These are phyloP conservation scores for Anguilla obscura DNA, from an alignment of 2,797 vertebrate genomes.

Conservation along the genomic window DNA sequence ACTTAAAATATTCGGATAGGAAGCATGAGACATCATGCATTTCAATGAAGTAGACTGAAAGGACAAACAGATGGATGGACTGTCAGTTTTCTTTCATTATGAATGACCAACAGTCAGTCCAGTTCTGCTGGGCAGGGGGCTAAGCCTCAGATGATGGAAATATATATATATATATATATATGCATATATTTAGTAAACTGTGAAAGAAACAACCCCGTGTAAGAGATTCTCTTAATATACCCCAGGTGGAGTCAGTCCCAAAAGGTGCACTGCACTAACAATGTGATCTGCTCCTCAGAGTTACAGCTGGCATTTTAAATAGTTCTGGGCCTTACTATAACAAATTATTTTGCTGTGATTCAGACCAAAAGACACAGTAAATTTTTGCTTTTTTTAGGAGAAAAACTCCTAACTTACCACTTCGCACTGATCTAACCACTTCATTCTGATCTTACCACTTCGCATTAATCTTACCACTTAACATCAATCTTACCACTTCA, in stretches of 20 bases:
- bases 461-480: too few relatives aligned
- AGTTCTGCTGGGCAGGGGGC: not conserved
- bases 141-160: not conserved
- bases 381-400: slow-evolving; percentile 70
- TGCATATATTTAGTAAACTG: not conserved
- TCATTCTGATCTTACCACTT: not conserved
- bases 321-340: slow-evolving; percentile 65
- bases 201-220: slow-evolving; percentile 20
- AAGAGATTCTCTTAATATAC: slow-evolving; percentile 44
- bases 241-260: slow-evolving; percentile 74
- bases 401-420: slow-evolving; percentile 45
- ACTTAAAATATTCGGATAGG: too few relatives aligned
- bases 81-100: not conserved
- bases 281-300: slow-evolving; percentile 57
- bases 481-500: too few relatives aligned
- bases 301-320: not conserved
- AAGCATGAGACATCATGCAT: too few relatives aligned
- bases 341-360: slow-evolving; percentile 53
- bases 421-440: not conserved
- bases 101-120: not conserved
- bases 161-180: not conserved
- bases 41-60: too few relatives aligned
- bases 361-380: slow-evolving; percentile 43
- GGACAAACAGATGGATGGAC: too few relatives aligned
- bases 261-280: slow-evolving; percentile 63